Conservation (phyloP, 2,888 invertebrate genomes). For the Sialis fuliginosa region DNA sequence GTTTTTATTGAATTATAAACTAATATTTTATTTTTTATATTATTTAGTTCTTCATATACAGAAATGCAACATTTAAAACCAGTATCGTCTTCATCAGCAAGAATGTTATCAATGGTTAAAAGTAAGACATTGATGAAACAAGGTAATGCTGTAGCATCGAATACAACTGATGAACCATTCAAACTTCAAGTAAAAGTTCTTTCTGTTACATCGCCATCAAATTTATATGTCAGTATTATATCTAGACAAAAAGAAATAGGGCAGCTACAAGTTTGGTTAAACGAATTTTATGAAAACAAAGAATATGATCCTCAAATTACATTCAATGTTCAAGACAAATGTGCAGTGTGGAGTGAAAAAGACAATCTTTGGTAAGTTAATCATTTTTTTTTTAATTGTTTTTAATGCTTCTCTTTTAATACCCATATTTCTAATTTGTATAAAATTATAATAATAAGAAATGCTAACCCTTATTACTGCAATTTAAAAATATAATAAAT, state of each 20-base stretch:
- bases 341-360: background rate
- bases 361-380: background rate
- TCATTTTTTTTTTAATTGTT: too few species aligned
- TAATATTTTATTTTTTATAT: slow-evolving; percentile 3
- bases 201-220: background rate
- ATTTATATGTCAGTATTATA: slow-evolving; percentile 1
- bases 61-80: background rate
- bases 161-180: background rate
- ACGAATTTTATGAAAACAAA: background rate
- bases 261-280: slow-evolving; percentile 1
- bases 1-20: background rate
- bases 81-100: background rate
- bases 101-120: background rate
- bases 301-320: background rate
- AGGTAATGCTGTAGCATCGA: background rate
- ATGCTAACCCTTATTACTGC: too few species aligned
- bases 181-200: background rate
- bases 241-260: background rate
- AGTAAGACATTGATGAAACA: background rate
- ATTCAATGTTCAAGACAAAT: background rate
- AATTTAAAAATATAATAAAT: too few species aligned
- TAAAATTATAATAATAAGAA: too few species aligned
- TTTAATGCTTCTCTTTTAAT: too few species aligned
- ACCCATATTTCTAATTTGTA: too few species aligned
- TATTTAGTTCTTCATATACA: slow-evolving; percentile 4